phyloP scores from a whole-genome alignment of 2,888 invertebrate species.

The Tetheella fluctuosa region DNA sequence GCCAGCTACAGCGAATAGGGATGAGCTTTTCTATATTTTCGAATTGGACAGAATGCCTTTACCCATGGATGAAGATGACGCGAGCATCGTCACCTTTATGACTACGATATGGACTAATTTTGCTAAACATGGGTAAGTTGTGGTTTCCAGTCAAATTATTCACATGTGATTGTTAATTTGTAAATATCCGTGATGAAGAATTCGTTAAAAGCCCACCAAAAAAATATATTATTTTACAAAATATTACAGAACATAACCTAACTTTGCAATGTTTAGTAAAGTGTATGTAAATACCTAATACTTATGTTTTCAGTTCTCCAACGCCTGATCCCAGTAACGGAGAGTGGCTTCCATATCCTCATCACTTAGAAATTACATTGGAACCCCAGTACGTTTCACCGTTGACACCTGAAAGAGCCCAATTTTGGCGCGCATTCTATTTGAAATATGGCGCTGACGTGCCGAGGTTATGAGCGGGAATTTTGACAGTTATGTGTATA shows the following conservation, averaged over 20 bases:
- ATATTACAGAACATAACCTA: too few relatives aligned
- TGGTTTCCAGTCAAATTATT: neutral
- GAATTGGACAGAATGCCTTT: constrained; percentile 69
- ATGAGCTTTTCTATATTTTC: constrained; percentile 73
- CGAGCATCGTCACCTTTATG: constrained; percentile 74
- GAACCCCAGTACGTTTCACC: constrained; percentile 74
- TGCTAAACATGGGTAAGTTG: constrained; percentile 73
- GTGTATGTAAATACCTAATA: too few relatives aligned
- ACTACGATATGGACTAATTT: constrained; percentile 81
- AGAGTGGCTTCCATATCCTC: constrained; percentile 70
- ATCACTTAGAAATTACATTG: constrained; percentile 65
- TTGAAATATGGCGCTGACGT: constrained; percentile 68
- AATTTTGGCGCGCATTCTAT: constrained; percentile 71
- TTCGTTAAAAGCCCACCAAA: too few relatives aligned
- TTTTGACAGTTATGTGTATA: constrained; percentile 6
- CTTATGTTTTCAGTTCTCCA: constrained; percentile 64
- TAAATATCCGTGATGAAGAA: too few relatives aligned
- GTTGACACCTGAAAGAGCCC: constrained; percentile 70
- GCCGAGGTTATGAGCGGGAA: constrained; percentile 14
- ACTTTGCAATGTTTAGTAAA: too few relatives aligned
- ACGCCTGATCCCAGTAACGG: constrained; percentile 68
- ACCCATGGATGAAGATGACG: constrained; percentile 73
- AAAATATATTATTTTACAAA: too few relatives aligned
- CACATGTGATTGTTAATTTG: neutral
- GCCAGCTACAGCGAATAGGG: constrained; percentile 65